phyloP scores from a whole-genome alignment of 1,140 invertebrate species.

The Drosophila asahinai region DNA sequence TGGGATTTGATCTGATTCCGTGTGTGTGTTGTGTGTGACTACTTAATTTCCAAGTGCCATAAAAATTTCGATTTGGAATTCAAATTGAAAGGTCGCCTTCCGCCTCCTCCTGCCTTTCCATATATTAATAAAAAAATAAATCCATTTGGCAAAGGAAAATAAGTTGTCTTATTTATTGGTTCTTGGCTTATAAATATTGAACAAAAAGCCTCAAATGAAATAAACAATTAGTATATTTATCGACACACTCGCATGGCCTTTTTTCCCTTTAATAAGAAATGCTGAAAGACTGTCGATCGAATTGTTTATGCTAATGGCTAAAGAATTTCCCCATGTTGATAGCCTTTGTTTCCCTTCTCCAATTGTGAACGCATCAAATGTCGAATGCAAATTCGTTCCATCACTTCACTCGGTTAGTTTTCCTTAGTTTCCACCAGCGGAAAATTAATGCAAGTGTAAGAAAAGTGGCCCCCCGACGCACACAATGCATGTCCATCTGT shows the following conservation, averaged over 20 bases:
- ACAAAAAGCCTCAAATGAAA: slow-evolving; percentile 53
- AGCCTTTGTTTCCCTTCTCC: slow-evolving; percentile 11
- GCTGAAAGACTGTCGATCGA: slow-evolving; percentile 43
- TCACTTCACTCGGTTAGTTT: slow-evolving; percentile 59
- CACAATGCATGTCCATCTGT: slow-evolving; percentile 69
- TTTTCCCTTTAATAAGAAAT: slow-evolving; percentile 21
- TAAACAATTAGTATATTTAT: slow-evolving; percentile 61
- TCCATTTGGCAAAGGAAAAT: slow-evolving; percentile 29
- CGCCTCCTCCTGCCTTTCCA: not conserved
- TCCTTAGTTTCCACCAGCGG: slow-evolving; percentile 39
- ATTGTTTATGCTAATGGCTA: slow-evolving; percentile 33
- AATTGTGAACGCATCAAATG: slow-evolving; percentile 37
- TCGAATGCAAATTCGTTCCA: slow-evolving; percentile 79
- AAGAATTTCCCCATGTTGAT: slow-evolving; percentile 31
- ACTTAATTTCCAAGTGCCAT: slow-evolving; percentile 68
- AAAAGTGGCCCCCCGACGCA: slow-evolving; percentile 53
- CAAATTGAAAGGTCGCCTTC: slow-evolving; percentile 36
- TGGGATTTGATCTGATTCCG: slow-evolving; percentile 38
- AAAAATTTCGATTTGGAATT: slow-evolving; percentile 57
- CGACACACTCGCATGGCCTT: slow-evolving; percentile 25
- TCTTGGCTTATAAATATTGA: slow-evolving; percentile 58
- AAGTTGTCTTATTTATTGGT: slow-evolving; percentile 53
- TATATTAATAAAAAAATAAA: not conserved
- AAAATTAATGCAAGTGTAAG: slow-evolving; percentile 65
- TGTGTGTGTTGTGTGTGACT: slow-evolving; percentile 29